These are phyloP conservation scores for Thalassaphorura encarpata DNA, from an alignment of 1,140 invertebrate genomes.

Conservation along the genomic window DNA sequence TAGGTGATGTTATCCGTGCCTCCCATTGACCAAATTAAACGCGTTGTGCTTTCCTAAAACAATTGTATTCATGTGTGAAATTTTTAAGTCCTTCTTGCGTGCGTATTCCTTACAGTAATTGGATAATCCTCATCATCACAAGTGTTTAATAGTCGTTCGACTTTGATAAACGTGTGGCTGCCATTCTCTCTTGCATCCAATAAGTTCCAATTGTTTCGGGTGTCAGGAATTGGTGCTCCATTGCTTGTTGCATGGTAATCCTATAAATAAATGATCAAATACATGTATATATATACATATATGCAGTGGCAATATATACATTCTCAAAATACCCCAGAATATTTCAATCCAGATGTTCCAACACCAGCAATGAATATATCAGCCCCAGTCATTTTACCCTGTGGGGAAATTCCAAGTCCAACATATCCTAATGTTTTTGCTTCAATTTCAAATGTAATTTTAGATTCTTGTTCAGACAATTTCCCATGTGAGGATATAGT, in stretches of 20 bases:
- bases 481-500: not conserved
- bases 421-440: not conserved
- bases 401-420: constrained; percentile 3
- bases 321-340: not conserved
- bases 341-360: not conserved
- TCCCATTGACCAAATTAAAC: not conserved
- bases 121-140: constrained; percentile 42
- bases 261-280: constrained; percentile 39
- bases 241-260: constrained; percentile 53
- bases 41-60: not conserved
- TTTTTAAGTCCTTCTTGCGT: not conserved
- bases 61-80: not conserved
- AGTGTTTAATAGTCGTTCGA: constrained; percentile 54
- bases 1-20: constrained; percentile 1
- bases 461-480: too few species aligned
- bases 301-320: not conserved
- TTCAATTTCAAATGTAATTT: constrained; percentile 3
- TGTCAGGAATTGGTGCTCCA: constrained; percentile 52
- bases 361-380: constrained; percentile 6
- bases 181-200: constrained; percentile 57
- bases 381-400: not conserved
- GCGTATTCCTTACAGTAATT: not conserved
- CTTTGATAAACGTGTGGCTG: constrained; percentile 57
- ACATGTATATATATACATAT: not conserved
- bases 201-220: constrained; percentile 56